Base-by-base conservation (phyloP, 2,797 vertebrate genomes). In the Crax fasciolata region DNA sequence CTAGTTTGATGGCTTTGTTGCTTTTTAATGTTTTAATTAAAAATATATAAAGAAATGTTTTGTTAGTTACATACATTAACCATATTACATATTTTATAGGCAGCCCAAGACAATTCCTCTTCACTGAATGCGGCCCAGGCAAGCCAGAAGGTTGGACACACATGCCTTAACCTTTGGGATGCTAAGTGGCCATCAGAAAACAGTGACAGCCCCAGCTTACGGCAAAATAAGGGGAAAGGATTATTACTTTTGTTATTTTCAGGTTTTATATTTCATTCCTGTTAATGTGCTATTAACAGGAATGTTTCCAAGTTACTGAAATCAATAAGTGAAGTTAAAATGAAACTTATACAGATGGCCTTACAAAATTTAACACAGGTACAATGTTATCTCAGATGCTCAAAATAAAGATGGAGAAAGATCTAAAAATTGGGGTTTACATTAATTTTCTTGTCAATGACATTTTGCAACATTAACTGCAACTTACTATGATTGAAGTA, bases 401-500 rank as follows among this genome's bases (percentile, higher is more conserved):
- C 49, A 51, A 89, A 85, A 59, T 6, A 75, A 66, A 90, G 70
- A 58, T 0, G 71, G 25, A 82, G 13, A 9, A 77, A 87, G 39
- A 67, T 58, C 71, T 72, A 59, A 76, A 88, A 82, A 55, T 17
- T 28, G 65, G 10, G 44, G 9, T 79, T 75, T 76, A 68, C 84
- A 94, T 85, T n/a, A 68, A 85, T 17, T 73, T 12, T 15, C 86
- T 57, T 63, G 61, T 70, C 78, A 59, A 49, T 55, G 66, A 44
- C 15, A 61, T 94, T 90, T 63, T 95, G 49, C 67, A 90, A 32
- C 59, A 59, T 74, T 86, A 57, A 65, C 65, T 83, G 55, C 63
- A 68, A 52, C 70, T 73, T 75, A 35, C 78, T 67, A 59, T 66
- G 92, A 51, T 67, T 75, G 65, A 94, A 95, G 24, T 72, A 58